These are phyloP conservation scores for Telmatochromis brachygnathus DNA, from an alignment of 2,113 vertebrate species.

Conservation along the genomic window DNA sequence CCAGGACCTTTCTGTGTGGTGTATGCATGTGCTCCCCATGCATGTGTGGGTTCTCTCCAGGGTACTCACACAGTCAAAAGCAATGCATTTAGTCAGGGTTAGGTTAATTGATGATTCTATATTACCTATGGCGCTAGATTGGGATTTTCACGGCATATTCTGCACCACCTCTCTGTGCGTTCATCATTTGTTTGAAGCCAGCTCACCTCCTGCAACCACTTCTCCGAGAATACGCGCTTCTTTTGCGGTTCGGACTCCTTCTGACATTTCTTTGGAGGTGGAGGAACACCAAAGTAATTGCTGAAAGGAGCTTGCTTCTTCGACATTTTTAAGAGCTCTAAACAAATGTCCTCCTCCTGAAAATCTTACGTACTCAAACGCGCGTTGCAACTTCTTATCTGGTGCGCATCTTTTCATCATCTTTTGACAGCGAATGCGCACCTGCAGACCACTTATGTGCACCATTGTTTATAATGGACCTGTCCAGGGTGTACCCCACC, in stretches of 20 bases:
- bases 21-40: neutral
- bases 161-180: rapidly evolving
- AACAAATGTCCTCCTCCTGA: neutral
- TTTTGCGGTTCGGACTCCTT: neutral
- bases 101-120: neutral
- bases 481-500: neutral
- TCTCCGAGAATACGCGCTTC: neutral
- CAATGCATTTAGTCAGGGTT: neutral
- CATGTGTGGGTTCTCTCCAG: neutral
- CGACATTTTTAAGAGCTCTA: neutral
- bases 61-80: neutral
- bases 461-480: neutral
- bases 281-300: neutral
- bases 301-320: neutral
- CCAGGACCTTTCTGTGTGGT: neutral
- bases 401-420: neutral
- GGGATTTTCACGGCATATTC: no score
- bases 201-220: rapidly evolving
- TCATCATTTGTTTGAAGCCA: no score
- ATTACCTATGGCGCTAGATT: neutral
- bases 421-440: neutral
- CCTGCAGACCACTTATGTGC: neutral
- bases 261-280: neutral
- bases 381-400: neutral
- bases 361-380: neutral